Evolutionary conservation across 1,140 invertebrate species (phyloP), one percentile per base, ranked within the genome.

Genomic region (Platorchestia sp.): DNA sequence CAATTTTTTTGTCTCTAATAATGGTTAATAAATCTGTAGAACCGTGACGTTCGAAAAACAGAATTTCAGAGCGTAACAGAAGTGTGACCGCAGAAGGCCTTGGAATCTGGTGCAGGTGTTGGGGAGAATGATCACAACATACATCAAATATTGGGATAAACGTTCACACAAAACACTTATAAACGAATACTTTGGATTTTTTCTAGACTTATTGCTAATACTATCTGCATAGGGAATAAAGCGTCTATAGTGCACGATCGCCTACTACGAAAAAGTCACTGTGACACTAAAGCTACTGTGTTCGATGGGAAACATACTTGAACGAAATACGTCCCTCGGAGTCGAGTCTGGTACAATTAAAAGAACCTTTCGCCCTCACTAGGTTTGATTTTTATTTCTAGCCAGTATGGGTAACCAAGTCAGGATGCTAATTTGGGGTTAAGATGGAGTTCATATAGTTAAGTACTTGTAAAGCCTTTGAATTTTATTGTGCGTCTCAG

Each of bases 171-270:
- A 43, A 90, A 42, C 41, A 90, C 44, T 87, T 7, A 90, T 42
- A 41, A 75, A 75, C 59, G 59, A 75, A n/a, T 75, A 75, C 59
- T 75, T 51, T 75, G 59, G 14, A 75, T 75, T 36, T 75, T n/a
- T 75, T 51, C 47, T 75, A 75, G 14, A 36, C 59, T 75, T 75
- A 75, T 75, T 22, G 36, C 87, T 90, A 90, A 90, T 90, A 90
- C 87, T 90, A 90, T 22, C 87, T 90, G 87, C 87, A 90, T 90
- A 90, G 87, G 87, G 87, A 90, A 90, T 90, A 90, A 90, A 90
- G 87, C 87, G 87, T 90, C 87, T 42, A 90, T 41, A 36, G 41
- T 90, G 42, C 87, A 90, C 87, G 36, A 90, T 27, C 41, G 5
- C 59, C 14, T 22, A 75, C 59, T 75, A 75, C 59, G 59, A 36